Conservation (phyloP, 1,140 invertebrate species). For the Copidosoma floridanum region DNA sequence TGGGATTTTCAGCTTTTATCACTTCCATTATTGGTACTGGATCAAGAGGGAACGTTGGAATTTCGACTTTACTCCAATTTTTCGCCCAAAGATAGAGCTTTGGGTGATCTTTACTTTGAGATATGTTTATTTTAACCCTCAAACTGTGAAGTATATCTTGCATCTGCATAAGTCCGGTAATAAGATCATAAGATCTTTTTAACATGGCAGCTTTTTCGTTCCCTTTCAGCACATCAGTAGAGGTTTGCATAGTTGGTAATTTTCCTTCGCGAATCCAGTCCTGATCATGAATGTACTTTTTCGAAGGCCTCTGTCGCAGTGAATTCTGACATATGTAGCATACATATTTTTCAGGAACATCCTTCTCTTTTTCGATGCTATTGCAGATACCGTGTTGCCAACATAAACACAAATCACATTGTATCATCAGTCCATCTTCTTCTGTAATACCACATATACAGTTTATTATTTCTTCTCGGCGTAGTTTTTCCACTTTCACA, state of each 20-base stretch:
- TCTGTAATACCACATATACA: conserved; percentile 80
- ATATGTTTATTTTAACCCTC: conserved; percentile 74
- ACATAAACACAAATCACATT: conserved; percentile 90
- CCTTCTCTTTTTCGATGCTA: conserved; percentile 73
- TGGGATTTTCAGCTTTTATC: conserved; percentile 29
- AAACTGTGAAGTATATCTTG: conserved; percentile 70
- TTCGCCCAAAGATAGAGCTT: conserved; percentile 84
- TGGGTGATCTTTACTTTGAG: conserved; percentile 74
- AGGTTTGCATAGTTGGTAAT: conserved; percentile 58
- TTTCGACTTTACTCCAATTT: conserved; percentile 68
- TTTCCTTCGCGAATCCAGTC: conserved; percentile 84
- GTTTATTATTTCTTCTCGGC: conserved; percentile 78
- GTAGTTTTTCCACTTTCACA: conserved; percentile 51
- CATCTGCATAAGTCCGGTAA: conserved; percentile 67
- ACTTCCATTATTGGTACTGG: conserved; percentile 48
- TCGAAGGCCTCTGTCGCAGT: conserved; percentile 65
- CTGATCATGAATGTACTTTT: conserved; percentile 78
- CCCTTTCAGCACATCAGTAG: conserved; percentile 26
- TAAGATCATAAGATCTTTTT: conserved; percentile 70
- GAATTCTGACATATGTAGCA: conserved; percentile 85
- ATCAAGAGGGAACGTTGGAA: conserved; percentile 40
- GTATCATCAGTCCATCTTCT: conserved; percentile 92
- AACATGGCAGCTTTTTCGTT: conserved; percentile 57
- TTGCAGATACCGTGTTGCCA: conserved; percentile 93
- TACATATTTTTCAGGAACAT: conserved; percentile 88